Evolutionary conservation across 2,113 vertebrate species (phyloP), one percentile per base, ranked within the genome.

Genomic region (Harpagus bidentatus): DNA sequence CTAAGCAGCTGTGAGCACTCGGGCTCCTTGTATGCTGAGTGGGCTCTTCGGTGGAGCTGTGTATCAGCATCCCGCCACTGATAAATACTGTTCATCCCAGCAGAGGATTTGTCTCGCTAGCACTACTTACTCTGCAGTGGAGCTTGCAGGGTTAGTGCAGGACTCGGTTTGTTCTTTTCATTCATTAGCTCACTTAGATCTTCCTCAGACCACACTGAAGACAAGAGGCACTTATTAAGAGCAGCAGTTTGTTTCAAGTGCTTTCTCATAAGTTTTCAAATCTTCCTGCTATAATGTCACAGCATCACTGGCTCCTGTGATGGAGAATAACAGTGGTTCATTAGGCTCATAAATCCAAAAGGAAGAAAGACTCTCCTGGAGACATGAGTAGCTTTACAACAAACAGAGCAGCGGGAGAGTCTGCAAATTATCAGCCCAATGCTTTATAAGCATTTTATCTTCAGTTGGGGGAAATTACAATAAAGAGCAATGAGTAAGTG

Each of bases 291-390:
- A 65, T 89, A 90, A 89, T 90, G 38, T 94, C 84, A 87, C 21
- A 82, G 58, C 82, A 89, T 92, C 90, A 47, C 83, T 90, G 93
- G 58, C 88, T 94, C 79, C 87, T 91, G 71, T 96, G 71, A 81
- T 82, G 81, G 92, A 86, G 93, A 96, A 95, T 90, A 94, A 86
- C 69, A 40, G 61, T 90, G 89, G 79, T 94, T 97, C 92, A 95
- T 93, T 97, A 97, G 94, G 79, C 87, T 96, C 93, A 94, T 97
- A 96, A 97, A 97, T 97, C 95, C 89, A 93, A 78, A 86, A 96
- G 86, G 87, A 96, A 94, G 70, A 92, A 96, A 95, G 66, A 91
- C 65, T 97, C 56, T 95, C 77, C 63, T 94, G 93, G 93, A 97
- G 76, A 91, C 91, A 94, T 72, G 62, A 93, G 87, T 92, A 95